Percentiles rank a stretch among this genome's conserved stretches.
phyloP scores from a whole-genome alignment of 2,113 vertebrate genomes.

The Hiodon tergisus region DNA sequence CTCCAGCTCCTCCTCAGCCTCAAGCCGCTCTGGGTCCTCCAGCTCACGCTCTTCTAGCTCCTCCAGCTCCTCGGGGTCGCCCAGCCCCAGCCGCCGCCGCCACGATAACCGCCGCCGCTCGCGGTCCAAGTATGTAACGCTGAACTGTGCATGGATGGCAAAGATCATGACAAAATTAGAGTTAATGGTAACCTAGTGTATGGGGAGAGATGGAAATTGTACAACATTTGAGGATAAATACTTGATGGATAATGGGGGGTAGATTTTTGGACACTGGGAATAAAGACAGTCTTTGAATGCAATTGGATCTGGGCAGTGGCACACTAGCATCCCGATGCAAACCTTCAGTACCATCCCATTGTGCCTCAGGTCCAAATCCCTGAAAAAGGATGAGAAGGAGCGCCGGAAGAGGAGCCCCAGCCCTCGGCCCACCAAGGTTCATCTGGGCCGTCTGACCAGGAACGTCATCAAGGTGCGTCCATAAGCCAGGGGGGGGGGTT shows the following conservation, averaged over 20 bases:
- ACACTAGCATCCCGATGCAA: too few species aligned
- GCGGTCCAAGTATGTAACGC: conserved; percentile 75
- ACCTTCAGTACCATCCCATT: not conserved
- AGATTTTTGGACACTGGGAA: not conserved
- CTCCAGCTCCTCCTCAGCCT: conserved; percentile 90
- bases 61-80: conserved; percentile 89
- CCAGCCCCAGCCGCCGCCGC: conserved; percentile 80
- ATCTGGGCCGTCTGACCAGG: conserved; percentile 86
- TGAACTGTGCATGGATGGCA: not conserved
- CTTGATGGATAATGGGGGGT: too few species aligned
- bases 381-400: conserved; percentile 94
- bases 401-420: conserved; percentile 86
- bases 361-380: conserved; percentile 79
- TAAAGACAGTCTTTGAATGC: too few species aligned
- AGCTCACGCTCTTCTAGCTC: conserved; percentile 89
- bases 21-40: conserved; percentile 88
- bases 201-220: too few species aligned
- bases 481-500: too few species aligned
- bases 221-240: too few species aligned
- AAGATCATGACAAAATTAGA: too few species aligned
- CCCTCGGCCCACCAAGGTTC: conserved; percentile 89
- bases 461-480: conserved; percentile 88
- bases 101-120: conserved; percentile 90
- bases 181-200: not conserved
- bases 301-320: not conserved